These are phyloP conservation scores for Arrhopalites spinosus DNA, from an alignment of 2,888 invertebrate species.

Conservation along the genomic window DNA sequence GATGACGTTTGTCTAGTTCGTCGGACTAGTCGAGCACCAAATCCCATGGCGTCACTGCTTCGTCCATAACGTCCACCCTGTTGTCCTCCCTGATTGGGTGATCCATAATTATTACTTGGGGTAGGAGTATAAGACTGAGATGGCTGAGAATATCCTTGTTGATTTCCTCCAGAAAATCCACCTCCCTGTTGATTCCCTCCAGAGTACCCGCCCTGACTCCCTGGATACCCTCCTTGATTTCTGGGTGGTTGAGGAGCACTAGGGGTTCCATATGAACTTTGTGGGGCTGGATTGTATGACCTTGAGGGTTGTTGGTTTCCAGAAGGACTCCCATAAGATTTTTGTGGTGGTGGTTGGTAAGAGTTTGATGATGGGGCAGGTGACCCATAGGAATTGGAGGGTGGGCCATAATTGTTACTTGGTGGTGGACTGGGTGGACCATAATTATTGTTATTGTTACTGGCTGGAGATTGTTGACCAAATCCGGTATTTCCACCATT, in stretches of 20 bases:
- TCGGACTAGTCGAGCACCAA: conserved; percentile 33
- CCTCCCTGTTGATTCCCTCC: conserved; percentile 1
- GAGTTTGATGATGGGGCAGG: conserved; percentile 2
- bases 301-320: neutral
- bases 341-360: conserved; percentile 4
- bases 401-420: neutral
- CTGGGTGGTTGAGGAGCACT: conserved; percentile 5
- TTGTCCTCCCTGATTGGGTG: conserved; percentile 20
- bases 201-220: neutral
- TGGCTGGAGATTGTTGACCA: conserved; percentile 24
- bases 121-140: conserved; percentile 10
- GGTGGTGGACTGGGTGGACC: conserved; percentile 20
- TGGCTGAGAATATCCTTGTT: conserved; percentile 4
- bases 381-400: conserved; percentile 28
- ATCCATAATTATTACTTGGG: conserved; percentile 29
- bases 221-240: conserved; percentile 6
- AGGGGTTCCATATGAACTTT: neutral
- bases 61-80: conserved; percentile 26
- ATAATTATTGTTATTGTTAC: conserved; percentile 24
- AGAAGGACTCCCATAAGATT: neutral
- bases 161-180: conserved; percentile 24
- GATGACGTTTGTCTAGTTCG: conserved; percentile 29
- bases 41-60: conserved; percentile 22
- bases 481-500: too few species aligned
- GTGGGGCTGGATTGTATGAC: neutral